Conservation (phyloP, 2,888 invertebrate genomes). For the Acleris holmiana region DNA sequence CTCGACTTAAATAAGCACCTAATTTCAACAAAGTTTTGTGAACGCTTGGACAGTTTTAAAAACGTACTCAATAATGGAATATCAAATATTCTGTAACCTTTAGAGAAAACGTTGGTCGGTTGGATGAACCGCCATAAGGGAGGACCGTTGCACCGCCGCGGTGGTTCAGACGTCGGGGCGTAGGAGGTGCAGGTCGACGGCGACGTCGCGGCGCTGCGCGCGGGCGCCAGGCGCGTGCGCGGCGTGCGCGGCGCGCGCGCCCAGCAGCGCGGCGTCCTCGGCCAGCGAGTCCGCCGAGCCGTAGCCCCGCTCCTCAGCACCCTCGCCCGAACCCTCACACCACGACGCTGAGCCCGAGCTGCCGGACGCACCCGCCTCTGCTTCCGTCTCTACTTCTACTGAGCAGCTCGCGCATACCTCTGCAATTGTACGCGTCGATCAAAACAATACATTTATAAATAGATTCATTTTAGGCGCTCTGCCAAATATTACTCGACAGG, state of each 20-base stretch:
- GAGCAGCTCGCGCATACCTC: conserved; percentile 78
- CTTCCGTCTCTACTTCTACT: conserved; percentile 77
- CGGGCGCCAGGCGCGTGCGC: conserved; percentile 58
- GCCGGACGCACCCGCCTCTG: conserved; percentile 68
- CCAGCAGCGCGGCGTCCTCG: conserved; percentile 76
- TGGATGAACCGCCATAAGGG: conserved; percentile 33
- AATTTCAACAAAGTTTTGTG: conserved; percentile 55
- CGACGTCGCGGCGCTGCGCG: conserved; percentile 71
- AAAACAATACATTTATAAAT: conserved; percentile 33
- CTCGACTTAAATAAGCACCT: conserved; percentile 63
- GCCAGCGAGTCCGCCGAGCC: conserved; percentile 82
- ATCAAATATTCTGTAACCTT: conserved; percentile 22
- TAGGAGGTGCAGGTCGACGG: conserved; percentile 77
- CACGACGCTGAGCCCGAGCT: conserved; percentile 80
- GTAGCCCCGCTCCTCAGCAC: conserved; percentile 78
- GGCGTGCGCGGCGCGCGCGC: conserved; percentile 53
- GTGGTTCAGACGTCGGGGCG: conserved; percentile 71
- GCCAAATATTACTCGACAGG: conserved; percentile 20
- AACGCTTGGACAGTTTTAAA: conserved; percentile 54
- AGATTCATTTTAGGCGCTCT: conserved; percentile 14
- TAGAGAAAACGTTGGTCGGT: conserved; percentile 17
- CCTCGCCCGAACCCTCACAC: conserved; percentile 81
- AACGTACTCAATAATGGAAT: conserved; percentile 12
- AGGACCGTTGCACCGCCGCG: conserved; percentile 32
- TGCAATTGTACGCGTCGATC: conserved; percentile 53